Evolutionary conservation across 2,113 vertebrate genomes (phyloP), one percentile per base, ranked within the genome.

Genomic region (Rhabdomys dilectus): DNA sequence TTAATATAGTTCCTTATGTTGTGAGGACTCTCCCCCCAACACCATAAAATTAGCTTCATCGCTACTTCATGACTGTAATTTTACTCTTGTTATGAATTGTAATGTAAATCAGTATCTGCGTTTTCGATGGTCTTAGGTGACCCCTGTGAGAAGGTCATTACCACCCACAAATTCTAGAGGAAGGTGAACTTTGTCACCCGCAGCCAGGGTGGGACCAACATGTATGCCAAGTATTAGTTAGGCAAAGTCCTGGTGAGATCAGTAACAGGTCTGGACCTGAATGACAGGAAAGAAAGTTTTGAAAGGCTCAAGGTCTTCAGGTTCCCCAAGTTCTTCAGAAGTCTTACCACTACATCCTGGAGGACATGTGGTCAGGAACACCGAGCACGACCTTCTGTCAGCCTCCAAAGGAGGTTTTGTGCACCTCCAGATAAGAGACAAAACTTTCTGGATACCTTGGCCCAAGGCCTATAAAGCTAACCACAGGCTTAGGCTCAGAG

Each of bases 201-300:
- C 10, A 16, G n/a, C 17, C 42, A 7, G 17, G 76, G 53, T 48
- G 17, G 34, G 39, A 15, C 15, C 15, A 1, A 10, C 12, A 19
- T 10, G 13, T 7, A 39, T 0, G 1, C 51, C 1, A 6, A 1
- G 2, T 39, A 0, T 42, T 56, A 26, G 34, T 15, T 16, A 66
- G 26, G 24, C 1, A 31, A 21, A 53, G 29, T 17, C 64, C 31
- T 24, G 11, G 12, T 78, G 12, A 2, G 48, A 51, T 10, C 16
- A 4, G 70, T 12, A 17, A 19, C 36, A 5, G 60, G 58, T 17
- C 4, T 48, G 42, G 8, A 29, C 31, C 81, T 31, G 51, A 48
- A 26, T 8, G 73, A 16, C 1, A 3, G 31, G n/a, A 26, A 73
- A 1, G 53, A 39, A 17, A 0, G 7, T 48, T 16, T 48, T 34